Evolutionary conservation across 2,113 vertebrate genomes (phyloP).

Genomic region (Spilogale gracilis): DNA sequence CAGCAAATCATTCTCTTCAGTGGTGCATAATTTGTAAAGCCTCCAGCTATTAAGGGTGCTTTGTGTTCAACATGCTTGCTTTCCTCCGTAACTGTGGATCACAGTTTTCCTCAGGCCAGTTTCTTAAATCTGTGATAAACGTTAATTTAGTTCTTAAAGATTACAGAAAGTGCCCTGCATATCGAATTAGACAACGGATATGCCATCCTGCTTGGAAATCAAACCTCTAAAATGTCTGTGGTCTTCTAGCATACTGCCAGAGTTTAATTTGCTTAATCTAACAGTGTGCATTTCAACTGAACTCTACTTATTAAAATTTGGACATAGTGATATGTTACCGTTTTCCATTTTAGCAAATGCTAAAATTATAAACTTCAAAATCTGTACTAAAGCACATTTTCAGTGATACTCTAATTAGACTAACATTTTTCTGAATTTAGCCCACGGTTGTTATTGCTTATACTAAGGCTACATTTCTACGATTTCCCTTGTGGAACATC

Average conservation of each 20-base stretch:
- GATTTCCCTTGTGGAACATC: constrained; percentile 8
- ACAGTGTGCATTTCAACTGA: constrained; percentile 67
- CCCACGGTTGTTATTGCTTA: background rate
- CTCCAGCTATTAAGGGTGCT: background rate
- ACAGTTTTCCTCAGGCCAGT: constrained; percentile 59
- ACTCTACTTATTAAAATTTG: constrained; percentile 60
- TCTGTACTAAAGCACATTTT: constrained; percentile 61
- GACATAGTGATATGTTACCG: background rate
- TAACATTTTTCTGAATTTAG: constrained; percentile 61
- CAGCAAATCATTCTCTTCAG: constrained; percentile 65
- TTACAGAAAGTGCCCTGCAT: background rate
- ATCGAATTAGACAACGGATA: constrained; percentile 62
- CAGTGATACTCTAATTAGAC: constrained; percentile 42
- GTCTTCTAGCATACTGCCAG: constrained; percentile 47
- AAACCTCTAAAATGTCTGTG: constrained; percentile 36
- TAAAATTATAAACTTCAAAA: constrained; percentile 71
- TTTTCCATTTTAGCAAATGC: constrained; percentile 45
- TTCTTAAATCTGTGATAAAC: constrained; percentile 72
- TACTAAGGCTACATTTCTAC: background rate
- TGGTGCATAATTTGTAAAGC: constrained; percentile 52
- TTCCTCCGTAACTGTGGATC: constrained; percentile 25
- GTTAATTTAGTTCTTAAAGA: constrained; percentile 59
- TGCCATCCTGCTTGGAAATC: constrained; percentile 24
- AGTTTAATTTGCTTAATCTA: constrained; percentile 67
- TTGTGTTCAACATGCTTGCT: constrained; percentile 43